phyloP scores from a whole-genome alignment of 2,113 vertebrate species.

The Chaenocephalus aceratus region DNA sequence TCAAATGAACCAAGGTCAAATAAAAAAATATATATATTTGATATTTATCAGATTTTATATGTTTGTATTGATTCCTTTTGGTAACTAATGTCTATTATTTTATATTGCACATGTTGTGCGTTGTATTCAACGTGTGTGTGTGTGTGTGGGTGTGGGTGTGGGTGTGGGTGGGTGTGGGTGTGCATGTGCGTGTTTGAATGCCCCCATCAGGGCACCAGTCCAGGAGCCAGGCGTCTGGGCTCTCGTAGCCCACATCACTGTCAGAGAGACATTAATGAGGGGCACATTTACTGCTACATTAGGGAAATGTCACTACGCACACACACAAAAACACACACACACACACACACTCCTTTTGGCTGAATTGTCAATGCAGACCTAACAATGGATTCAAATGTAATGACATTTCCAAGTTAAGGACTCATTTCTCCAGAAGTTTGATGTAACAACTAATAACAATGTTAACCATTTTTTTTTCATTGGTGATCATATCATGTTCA shows the following conservation, averaged over 20 bases:
- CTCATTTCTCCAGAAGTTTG: neutral
- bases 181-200: slow-evolving; percentile 41
- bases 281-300: slow-evolving; percentile 91
- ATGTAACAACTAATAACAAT: neutral
- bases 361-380: slow-evolving; percentile 12
- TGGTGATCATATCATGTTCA: no score
- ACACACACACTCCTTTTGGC: slow-evolving; percentile 10
- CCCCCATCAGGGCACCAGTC: slow-evolving; percentile 82
- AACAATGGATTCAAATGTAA: neutral
- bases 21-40: neutral
- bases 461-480: no score
- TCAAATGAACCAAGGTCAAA: neutral
- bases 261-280: slow-evolving; percentile 92
- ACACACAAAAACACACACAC: slow-evolving; percentile 28
- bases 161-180: neutral
- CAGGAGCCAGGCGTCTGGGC: slow-evolving; percentile 82
- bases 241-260: slow-evolving; percentile 89
- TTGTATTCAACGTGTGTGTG: neutral
- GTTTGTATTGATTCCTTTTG: neutral
- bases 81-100: neutral
- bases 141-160: neutral
- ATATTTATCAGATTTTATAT: neutral
- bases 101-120: neutral
- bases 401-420: neutral
- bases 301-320: slow-evolving; percentile 92